A percentile compares a stretch with the other conserved stretches of the same genome.
These are phyloP conservation scores for Rattus norvegicus DNA, from an alignment of 2,113 vertebrate species.

Conservation along the genomic window DNA sequence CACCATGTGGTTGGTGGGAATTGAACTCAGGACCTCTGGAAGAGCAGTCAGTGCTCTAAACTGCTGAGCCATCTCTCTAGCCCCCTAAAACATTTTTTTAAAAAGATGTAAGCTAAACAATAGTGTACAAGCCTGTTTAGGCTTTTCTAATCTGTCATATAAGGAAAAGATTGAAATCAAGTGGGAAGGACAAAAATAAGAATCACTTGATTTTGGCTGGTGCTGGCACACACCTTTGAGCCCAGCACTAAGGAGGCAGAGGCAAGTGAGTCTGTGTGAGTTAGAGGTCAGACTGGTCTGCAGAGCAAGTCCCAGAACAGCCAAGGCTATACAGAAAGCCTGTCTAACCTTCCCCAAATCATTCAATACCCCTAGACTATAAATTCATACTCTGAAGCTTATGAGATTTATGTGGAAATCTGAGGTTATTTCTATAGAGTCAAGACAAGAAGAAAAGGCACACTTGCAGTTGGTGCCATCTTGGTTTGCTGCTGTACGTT, in stretches of 20 bases:
- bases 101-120: no score
- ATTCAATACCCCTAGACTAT: background rate
- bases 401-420: background rate
- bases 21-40: no score
- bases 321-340: background rate
- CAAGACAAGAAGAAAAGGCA: no score
- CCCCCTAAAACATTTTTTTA: no score
- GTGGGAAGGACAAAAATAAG: background rate
- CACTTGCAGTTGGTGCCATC: background rate
- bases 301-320: background rate
- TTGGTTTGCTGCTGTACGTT: background rate
- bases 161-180: background rate
- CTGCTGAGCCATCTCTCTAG: no score
- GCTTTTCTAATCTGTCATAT: no score
- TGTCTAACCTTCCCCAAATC: background rate
- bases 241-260: background rate
- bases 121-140: no score
- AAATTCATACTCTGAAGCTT: background rate
- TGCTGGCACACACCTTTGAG: background rate
- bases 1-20: no score
- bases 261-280: background rate
- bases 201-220: background rate
- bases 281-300: background rate
- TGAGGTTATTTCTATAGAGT: rapidly evolving
- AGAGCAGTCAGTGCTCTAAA: no score